Base-by-base conservation (phyloP, 2,113 vertebrate species). In the Patagioenas fasciata region DNA sequence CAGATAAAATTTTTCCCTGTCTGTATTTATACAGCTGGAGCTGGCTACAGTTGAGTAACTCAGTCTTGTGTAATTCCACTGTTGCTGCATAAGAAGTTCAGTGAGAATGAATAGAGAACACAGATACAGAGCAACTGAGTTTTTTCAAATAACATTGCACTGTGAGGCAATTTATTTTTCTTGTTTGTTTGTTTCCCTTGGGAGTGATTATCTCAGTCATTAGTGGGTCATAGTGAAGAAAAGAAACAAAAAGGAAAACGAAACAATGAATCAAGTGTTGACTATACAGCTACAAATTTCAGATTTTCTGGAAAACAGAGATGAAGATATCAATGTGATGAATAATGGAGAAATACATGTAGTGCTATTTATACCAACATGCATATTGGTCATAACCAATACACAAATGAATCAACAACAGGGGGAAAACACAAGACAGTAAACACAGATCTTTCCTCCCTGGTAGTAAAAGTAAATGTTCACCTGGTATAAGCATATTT, bases 21-120 rank as follows among this genome's bases (percentile, higher is more conserved):
- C 66, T 92, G 29, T 92, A 62, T 91, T 96, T 94, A 80, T 82
- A 88, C 88, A 95, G 85, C 75, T 96, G 94, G 66, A 77, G 48
- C 17, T 31, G 58, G 40, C 17, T 56, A 4, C 7, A 80, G 29
- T 60, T 89, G 84, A 77, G 85, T 65, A 91, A 94, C 16, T 69
- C 15, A 25, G 21, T 58, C 74, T 94, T 95, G 42, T 75, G 71
- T 40, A 95, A 94, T 93, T 88, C 54, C 64, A 44, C 11, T 48
- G 62, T 42, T 88, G 54, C 36, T 89, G 24, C 34, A 29, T 25
- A 44, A 57, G 28, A 87, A 73, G 17, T 62, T 73, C 40, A 38
- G 14, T 72, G n/a, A 83, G 34, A 83, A 62, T 7, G 26, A 66
- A 29, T 1, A 70, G 4, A 72, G 25, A 88, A 58, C 13, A n/a